phyloP scores from a whole-genome alignment of 2,888 invertebrate genomes.

The Cryptops parisi region DNA sequence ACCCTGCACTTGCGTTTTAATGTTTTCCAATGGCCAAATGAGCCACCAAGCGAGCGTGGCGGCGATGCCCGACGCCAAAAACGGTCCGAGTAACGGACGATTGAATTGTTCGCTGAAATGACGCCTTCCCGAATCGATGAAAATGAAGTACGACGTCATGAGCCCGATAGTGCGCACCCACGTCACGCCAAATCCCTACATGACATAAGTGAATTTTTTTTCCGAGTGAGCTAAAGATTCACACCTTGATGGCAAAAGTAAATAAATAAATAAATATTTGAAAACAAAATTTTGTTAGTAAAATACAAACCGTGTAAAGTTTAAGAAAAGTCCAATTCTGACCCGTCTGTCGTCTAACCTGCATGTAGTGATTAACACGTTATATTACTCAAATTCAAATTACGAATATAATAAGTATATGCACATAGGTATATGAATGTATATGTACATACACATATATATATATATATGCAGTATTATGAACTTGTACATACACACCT shows the following conservation, averaged over 20 bases:
- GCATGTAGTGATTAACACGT: too few relatives aligned
- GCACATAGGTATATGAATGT: too few relatives aligned
- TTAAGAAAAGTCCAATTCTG: conserved; percentile 12
- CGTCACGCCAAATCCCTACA: conserved; percentile 30
- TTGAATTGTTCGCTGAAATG: conserved; percentile 28
- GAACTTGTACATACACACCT: too few relatives aligned
- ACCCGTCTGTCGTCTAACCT: conserved; percentile 15
- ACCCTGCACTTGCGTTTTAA: conserved; percentile 31
- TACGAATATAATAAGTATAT: too few relatives aligned
- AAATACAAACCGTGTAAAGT: conserved; percentile 25
- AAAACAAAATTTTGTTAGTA: too few relatives aligned
- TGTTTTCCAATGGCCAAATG: conserved; percentile 31
- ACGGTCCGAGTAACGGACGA: conserved; percentile 28
- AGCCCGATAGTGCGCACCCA: conserved; percentile 28
- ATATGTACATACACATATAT: too few relatives aligned
- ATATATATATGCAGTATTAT: too few relatives aligned
- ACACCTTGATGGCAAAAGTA: too few relatives aligned
- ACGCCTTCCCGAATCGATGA: conserved; percentile 28
- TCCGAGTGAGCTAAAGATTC: too few relatives aligned
- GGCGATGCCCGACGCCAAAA: conserved; percentile 26
- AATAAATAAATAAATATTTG: too few relatives aligned
- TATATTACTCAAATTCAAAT: too few relatives aligned
- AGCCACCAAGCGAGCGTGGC: conserved; percentile 31
- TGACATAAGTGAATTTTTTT: background rate
- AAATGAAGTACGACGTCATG: conserved; percentile 29